phyloP scores from a whole-genome alignment of 2,888 invertebrate species.

The Machimus rusticus region DNA sequence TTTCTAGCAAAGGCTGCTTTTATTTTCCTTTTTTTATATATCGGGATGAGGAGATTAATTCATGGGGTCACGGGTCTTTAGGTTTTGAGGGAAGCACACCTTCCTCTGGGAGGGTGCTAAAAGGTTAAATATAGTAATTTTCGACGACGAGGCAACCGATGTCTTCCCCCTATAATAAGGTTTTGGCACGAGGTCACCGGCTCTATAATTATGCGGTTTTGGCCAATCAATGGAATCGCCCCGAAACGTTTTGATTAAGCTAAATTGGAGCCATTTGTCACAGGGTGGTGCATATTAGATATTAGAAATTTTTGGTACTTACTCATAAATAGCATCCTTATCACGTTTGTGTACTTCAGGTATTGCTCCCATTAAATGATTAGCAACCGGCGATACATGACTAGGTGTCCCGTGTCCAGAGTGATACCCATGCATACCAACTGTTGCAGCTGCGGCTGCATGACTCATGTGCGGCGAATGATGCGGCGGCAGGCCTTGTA shows the following conservation, averaged over 20 bases:
- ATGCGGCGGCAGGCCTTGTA: slow-evolving; percentile 73
- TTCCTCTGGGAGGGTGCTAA: slow-evolving; percentile 45
- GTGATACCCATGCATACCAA: slow-evolving; percentile 69
- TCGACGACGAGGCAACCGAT: slow-evolving; percentile 42
- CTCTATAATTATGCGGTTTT: slow-evolving; percentile 44
- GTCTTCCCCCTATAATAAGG: neutral
- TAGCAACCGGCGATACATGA: slow-evolving; percentile 83
- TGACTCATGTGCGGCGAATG: slow-evolving; percentile 83
- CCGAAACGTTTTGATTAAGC: slow-evolving; percentile 17
- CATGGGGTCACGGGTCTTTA: slow-evolving; percentile 23
- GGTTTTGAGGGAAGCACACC: slow-evolving; percentile 29
- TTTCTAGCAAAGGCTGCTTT: neutral
- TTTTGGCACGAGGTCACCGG: neutral
- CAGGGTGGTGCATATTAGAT: neutral
- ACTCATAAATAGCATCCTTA: slow-evolving; percentile 99
- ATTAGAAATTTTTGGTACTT: slow-evolving; percentile 64
- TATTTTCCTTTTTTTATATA: neutral
- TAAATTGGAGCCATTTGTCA: neutral
- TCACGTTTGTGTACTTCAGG: slow-evolving; percentile 96
- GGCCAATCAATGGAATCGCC: slow-evolving; percentile 1
- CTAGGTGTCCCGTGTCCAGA: slow-evolving; percentile 69
- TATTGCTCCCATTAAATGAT: slow-evolving; percentile 85
- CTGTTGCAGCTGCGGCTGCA: slow-evolving; percentile 70
- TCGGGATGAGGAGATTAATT: neutral
- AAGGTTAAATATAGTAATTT: slow-evolving; percentile 50